Evolutionary conservation across 2,797 vertebrate genomes (phyloP), one percentile per base, ranked within the genome.

Genomic region (Sebastolobus alascanus): DNA sequence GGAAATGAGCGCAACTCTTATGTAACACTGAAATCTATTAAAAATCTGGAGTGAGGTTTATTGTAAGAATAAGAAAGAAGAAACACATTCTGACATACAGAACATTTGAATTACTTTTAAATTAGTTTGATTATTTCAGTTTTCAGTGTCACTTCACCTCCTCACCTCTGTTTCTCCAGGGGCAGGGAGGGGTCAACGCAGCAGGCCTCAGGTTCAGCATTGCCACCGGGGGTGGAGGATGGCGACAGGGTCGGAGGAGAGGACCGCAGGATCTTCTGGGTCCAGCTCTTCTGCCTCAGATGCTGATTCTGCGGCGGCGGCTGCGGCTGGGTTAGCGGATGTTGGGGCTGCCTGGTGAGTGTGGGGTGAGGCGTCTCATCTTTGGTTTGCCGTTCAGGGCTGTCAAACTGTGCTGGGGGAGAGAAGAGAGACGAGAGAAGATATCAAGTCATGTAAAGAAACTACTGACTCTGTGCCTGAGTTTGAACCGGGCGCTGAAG

Each of bases 81-180:
- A 3, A 20, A 61, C 35, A n/a, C 22, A 58, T 14, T 74, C 25
- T 65, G 63, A 75, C 31, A 31, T 1, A 1, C 13, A 50, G 9
- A 12, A 61, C 12, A 46, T 29, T 10, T 38, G 9, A 25, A 75
- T 64, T 71, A n/a, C 6, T n/a, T 56, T 29, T 16, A 27, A 61
- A 75, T 25, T 35, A 10, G 31, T 63, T 74, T 61, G 58, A 43
- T 7, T 25, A 22, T 55, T 38, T 18, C 9, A 38, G 14, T 13
- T 63, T 69, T 31, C 11, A 31, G 3, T 1, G 13, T 14, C 10
- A 33, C 3, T 58, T 55, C 18, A 2, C 1, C 11, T 38, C 27
- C 96, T 94, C 89, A 98, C 98, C 97, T 98, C 91, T 99, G 98
- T 90, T 97, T 97, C 83, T 98, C 97, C 87, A 99, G 92, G 0